Evolutionary conservation across 2,888 invertebrate genomes (phyloP), one percentile per base, ranked within the genome.

Genomic region (Andrena flavipes): DNA sequence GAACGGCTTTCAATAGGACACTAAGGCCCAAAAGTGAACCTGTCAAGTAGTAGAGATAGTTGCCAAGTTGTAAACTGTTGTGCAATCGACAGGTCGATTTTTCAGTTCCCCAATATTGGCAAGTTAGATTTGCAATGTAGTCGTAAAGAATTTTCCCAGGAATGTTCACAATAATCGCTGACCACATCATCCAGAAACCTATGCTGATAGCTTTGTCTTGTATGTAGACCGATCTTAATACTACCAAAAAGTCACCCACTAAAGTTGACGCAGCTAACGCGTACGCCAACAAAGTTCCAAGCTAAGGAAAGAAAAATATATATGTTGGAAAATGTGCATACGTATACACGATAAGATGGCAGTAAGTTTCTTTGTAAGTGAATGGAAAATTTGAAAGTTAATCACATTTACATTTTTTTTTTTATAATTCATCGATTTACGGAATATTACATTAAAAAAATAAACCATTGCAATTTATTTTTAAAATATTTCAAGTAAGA

Each of bases 131-230:
- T 51, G 96, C 95, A 23, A 96, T 94, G 7, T 94, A 90, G 67
- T 96, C 95, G 88, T 96, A 97, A 26, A 96, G 92, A 51, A 96
- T 93, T 85, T 96, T 96, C 0, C 96, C 96, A 0, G 96, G 96
- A 2, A 96, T 91, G 90, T 95, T 95, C 0, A 95, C 95, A 60
- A 96, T 94, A 0, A 96, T 87, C 0, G 95, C 95, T 1, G 95
- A 90, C 48, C 95, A 91, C 59, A 95, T 95, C 49, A 96, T 92
- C 86, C 95, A 95, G 33, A 96, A 94, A 20, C 95, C 96, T 71
- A 96, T 92, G 2, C 96, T 95, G 63, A 96, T 87, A 0, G 96
- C 94, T 90, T 96, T 96, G 85, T 96, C 96, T 90, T 95, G 95
- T 0, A 94, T 94, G 83, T 95, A 92, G 23, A 96, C 95, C 67